phyloP scores from a whole-genome alignment of 2,113 vertebrate genomes.

The Trematomus loennbergii region DNA sequence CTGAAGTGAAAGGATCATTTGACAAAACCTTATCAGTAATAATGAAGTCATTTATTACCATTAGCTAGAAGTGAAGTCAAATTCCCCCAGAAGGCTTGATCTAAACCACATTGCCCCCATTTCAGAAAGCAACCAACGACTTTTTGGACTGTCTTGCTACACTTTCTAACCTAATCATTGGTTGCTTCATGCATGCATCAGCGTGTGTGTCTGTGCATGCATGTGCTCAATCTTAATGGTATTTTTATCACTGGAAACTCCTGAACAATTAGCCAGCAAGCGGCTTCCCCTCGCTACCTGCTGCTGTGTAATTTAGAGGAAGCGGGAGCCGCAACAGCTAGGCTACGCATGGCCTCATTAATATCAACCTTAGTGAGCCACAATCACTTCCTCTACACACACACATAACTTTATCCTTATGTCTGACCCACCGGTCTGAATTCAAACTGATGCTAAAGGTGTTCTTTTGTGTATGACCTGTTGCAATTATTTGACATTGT shows the following conservation, averaged over 20 bases:
- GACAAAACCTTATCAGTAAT: not conserved
- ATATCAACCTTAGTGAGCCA: constrained; percentile 39
- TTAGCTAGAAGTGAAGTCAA: not conserved
- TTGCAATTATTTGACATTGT: no score
- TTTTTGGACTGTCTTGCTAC: not conserved
- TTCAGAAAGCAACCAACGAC: not conserved
- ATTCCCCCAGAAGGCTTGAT: not conserved
- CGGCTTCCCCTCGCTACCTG: constrained; percentile 53
- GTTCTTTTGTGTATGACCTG: no score
- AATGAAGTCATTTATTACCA: not conserved
- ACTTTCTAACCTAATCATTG: not conserved
- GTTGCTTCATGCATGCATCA: not conserved
- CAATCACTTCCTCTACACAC: constrained; percentile 17
- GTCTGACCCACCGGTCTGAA: no score
- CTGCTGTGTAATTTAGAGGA: constrained; percentile 68
- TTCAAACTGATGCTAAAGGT: no score
- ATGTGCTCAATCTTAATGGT: constrained; percentile 18
- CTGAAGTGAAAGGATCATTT: not conserved
- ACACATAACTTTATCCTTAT: not conserved
- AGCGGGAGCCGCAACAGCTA: constrained; percentile 42
- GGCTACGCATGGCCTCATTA: constrained; percentile 59
- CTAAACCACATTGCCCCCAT: not conserved
- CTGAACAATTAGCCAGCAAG: constrained; percentile 54
- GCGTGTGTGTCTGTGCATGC: constrained; percentile 1
- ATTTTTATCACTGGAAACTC: constrained; percentile 70